phyloP scores from a whole-genome alignment of 2,888 invertebrate genomes.

The Notocelia uddmanniana region DNA sequence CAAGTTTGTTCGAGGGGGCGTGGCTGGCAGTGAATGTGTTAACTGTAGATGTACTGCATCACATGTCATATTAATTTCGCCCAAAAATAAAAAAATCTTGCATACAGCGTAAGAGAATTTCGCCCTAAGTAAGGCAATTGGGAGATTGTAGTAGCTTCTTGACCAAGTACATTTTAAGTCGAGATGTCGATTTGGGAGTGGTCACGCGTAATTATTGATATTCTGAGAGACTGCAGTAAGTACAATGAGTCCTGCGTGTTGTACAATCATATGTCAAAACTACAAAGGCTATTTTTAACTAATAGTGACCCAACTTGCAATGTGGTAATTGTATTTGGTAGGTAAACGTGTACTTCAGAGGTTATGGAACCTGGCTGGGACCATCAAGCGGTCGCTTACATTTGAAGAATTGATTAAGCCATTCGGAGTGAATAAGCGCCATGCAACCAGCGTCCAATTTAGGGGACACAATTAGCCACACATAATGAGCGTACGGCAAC shows the following conservation, averaged over 20 bases:
- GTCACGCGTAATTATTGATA: not conserved
- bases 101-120: too few relatives aligned
- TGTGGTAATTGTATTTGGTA: not conserved
- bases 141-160: too few relatives aligned
- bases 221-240: not conserved
- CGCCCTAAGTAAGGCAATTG: too few relatives aligned
- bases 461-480: slow-evolving; percentile 59
- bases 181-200: too few relatives aligned
- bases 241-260: not conserved
- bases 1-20: too few relatives aligned
- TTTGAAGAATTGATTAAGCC: slow-evolving; percentile 38
- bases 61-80: too few relatives aligned
- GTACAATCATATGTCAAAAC: not conserved
- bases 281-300: not conserved
- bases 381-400: slow-evolving; percentile 30
- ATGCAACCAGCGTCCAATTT: slow-evolving; percentile 53
- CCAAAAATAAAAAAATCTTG: too few relatives aligned
- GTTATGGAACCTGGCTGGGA: slow-evolving; percentile 8
- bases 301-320: not conserved
- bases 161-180: too few relatives aligned
- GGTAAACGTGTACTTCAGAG: not conserved
- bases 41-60: too few relatives aligned
- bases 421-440: slow-evolving; percentile 13
- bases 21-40: too few relatives aligned
- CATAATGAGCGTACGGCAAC: not conserved